Evolutionary conservation across 2,113 vertebrate species (phyloP), one percentile per base, ranked within the genome.

Genomic region (Scatophagus argus): DNA sequence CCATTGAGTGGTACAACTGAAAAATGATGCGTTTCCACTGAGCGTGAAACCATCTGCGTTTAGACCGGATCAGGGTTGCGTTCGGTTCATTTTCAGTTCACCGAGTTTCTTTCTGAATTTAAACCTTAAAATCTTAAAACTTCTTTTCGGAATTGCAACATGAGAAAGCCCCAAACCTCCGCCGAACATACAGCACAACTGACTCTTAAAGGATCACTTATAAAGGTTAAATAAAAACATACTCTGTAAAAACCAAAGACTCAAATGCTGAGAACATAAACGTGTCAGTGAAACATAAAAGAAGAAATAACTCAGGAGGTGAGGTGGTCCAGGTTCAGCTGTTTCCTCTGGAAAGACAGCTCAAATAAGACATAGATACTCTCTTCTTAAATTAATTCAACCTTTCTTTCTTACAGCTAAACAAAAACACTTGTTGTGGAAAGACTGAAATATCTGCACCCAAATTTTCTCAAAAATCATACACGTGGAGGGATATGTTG

Each of bases 1-100:
- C 10, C 76, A 70, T 74, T 65, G 19, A 82, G 75, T 85, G 86
- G 86, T 85, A 82, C 67, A 83, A 87, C 73, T 74, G 67, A 83
- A 85, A 64, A 63, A 36, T 38, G 21, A 60, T 4, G 11, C 23
- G 6, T 58, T 58, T 56, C 51, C 43, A 67, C 58, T 46, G 60
- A 56, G 61, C 59, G 38, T 27, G 23, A 74, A 60, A 78, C 60
- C 59, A 59, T 66, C 43, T 44, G 46, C 49, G 66, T 19, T 55
- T 43, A 64, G 36, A 78, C 38, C 82, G 43, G 73, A 61, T 36
- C 51, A 59, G 68, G 38, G 38, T 39, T 1, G 10, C 36, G 6
- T 61, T 31, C 25, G 29, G 17, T 41, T 34, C 19, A 32, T 16
- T 19, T 63, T 71, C 54, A 52, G 16, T 52, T 67, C 43, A 70